Evolutionary conservation across 2,113 vertebrate genomes (phyloP).

Genomic region (Chaenogobius annularis): DNA sequence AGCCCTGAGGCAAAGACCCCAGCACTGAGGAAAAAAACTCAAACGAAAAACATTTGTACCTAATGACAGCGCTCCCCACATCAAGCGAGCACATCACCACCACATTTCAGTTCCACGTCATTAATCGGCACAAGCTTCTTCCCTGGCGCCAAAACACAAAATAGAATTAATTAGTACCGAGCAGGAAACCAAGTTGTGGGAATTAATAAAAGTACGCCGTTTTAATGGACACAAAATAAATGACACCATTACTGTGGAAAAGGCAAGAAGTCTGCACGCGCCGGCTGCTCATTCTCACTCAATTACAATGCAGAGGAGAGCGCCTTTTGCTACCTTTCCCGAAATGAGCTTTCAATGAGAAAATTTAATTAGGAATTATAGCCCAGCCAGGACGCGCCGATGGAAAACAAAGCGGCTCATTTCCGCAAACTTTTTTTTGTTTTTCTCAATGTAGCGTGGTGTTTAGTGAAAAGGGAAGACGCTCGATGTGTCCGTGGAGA

Average conservation of each 20-base stretch:
- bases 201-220: slow-evolving; percentile 85
- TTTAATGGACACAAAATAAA: slow-evolving; percentile 84
- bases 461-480: slow-evolving; percentile 7
- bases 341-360: slow-evolving; percentile 77
- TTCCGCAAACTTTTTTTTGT: slow-evolving; percentile 47
- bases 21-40: slow-evolving; percentile 42
- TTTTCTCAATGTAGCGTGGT: slow-evolving; percentile 3
- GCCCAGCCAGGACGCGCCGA: slow-evolving; percentile 47
- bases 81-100: slow-evolving; percentile 81
- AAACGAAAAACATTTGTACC: slow-evolving; percentile 71
- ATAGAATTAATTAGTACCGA: slow-evolving; percentile 84
- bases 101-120: slow-evolving; percentile 80
- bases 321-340: slow-evolving; percentile 67
- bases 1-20: slow-evolving; percentile 69
- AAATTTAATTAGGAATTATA: slow-evolving; percentile 79
- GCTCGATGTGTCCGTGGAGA: slow-evolving; percentile 20
- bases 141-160: slow-evolving; percentile 75
- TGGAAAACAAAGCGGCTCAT: slow-evolving; percentile 53
- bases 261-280: slow-evolving; percentile 58
- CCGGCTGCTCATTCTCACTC: slow-evolving; percentile 70
- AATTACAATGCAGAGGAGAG: slow-evolving; percentile 70
- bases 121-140: slow-evolving; percentile 84
- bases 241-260: slow-evolving; percentile 75
- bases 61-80: slow-evolving; percentile 78
- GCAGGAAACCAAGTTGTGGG: slow-evolving; percentile 81